These are phyloP conservation scores for Spilosoma lubricipeda DNA, from an alignment of 2,888 invertebrate species.

Conservation along the genomic window DNA sequence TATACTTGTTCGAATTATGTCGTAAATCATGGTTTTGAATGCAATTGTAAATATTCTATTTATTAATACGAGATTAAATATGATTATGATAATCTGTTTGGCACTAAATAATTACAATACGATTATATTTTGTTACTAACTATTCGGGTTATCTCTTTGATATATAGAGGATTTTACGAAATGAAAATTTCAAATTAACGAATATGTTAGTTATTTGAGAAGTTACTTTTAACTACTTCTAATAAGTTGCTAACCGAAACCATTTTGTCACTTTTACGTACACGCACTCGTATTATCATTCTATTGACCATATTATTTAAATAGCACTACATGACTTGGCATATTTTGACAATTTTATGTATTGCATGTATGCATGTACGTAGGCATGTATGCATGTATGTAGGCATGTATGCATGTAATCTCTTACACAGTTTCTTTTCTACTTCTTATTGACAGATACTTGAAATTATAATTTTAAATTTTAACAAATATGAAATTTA, in stretches of 20 bases:
- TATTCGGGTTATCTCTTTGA: background rate
- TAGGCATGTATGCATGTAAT: too few relatives aligned
- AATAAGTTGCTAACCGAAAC: background rate
- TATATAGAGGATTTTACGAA: background rate
- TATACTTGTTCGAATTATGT: background rate
- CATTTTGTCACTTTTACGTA: background rate
- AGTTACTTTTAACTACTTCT: background rate
- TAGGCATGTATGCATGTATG: too few relatives aligned
- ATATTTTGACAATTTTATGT: background rate
- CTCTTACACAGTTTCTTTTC: too few relatives aligned
- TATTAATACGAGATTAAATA: background rate
- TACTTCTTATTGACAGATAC: background rate
- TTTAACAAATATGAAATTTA: too few relatives aligned
- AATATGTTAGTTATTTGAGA: background rate
- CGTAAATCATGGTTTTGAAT: conserved; percentile 11
- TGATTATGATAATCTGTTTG: background rate
- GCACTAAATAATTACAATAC: background rate
- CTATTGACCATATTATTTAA: background rate
- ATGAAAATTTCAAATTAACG: background rate
- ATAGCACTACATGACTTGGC: background rate
- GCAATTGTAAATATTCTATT: conserved; percentile 6
- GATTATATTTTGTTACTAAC: background rate
- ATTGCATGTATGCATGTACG: too few relatives aligned
- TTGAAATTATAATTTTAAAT: too few relatives aligned
- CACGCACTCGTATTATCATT: background rate